phyloP scores from a whole-genome alignment of 2,797 vertebrate genomes.

The Lates japonicus region DNA sequence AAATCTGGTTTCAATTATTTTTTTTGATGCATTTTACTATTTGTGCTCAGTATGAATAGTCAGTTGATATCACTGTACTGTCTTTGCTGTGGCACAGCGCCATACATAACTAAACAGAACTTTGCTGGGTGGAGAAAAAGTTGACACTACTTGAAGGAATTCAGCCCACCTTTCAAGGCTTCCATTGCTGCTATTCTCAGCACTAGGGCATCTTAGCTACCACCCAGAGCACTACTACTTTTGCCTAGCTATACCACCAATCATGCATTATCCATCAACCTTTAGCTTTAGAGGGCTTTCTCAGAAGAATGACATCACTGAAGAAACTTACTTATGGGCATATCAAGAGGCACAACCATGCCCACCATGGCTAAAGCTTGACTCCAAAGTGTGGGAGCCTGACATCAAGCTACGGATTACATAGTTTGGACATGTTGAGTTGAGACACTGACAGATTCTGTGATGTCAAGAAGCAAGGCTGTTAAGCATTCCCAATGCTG shows the following conservation, averaged over 20 bases:
- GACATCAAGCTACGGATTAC: too few relatives aligned
- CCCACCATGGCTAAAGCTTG: slow-evolving; percentile 44
- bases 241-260: too few relatives aligned
- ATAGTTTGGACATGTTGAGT: slow-evolving; percentile 21
- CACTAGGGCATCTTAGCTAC: slow-evolving; percentile 59
- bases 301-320: slow-evolving; percentile 70
- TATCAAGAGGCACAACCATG: slow-evolving; percentile 44
- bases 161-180: slow-evolving; percentile 48
- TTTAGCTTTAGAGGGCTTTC: slow-evolving; percentile 74
- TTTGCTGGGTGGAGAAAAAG: slow-evolving; percentile 4
- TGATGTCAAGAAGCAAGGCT: slow-evolving; percentile 24
- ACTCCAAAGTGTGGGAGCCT: too few relatives aligned
- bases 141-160: slow-evolving; percentile 20
- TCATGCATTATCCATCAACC: slow-evolving; percentile 74
- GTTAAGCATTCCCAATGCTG: neutral
- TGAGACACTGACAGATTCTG: slow-evolving; percentile 28
- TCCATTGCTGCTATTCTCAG: slow-evolving; percentile 66
- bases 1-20: neutral
- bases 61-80: slow-evolving; percentile 5
- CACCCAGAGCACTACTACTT: slow-evolving; percentile 52
- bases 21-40: neutral
- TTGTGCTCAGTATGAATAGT: neutral
- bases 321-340: slow-evolving; percentile 61
- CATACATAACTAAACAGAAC: slow-evolving; percentile 22
- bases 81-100: slow-evolving; percentile 3